A percentile compares a stretch with the other conserved stretches of the same genome.
Evolutionary conservation across 2,888 invertebrate species (phyloP).

Genomic region (Amiota communis): DNA sequence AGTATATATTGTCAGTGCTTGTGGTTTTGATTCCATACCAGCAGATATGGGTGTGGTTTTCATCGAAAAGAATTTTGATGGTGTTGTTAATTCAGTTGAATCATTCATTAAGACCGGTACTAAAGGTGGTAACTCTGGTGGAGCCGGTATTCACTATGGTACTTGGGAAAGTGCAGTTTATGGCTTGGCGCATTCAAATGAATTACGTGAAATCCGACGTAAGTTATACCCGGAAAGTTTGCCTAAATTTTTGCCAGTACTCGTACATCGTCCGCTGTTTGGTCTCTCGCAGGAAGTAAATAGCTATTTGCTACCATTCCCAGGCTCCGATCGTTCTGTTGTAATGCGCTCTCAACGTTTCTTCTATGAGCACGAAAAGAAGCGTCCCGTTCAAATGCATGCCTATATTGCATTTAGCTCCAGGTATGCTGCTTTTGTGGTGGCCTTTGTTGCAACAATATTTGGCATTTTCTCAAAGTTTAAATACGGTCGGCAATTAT

Average conservation of each 20-base stretch:
- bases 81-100: constrained; percentile 85
- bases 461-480: constrained; percentile 79
- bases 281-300: constrained; percentile 74
- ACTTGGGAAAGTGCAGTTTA: constrained; percentile 93
- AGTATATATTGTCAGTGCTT: constrained; percentile 91
- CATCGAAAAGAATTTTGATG: constrained; percentile 82
- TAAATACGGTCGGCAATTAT: constrained; percentile 77
- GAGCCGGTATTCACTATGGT: constrained; percentile 82
- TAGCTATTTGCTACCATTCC: constrained; percentile 84
- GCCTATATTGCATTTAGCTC: constrained; percentile 81
- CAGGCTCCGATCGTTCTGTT: constrained; percentile 87
- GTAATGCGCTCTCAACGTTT: constrained; percentile 86
- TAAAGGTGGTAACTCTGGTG: constrained; percentile 65
- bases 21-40: constrained; percentile 95
- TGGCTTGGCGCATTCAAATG: constrained; percentile 79
- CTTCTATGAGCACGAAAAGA: constrained; percentile 79
- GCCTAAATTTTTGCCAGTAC: constrained; percentile 78
- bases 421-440: constrained; percentile 74
- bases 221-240: constrained; percentile 80
- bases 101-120: constrained; percentile 77
- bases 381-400: constrained; percentile 85
- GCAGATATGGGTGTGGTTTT: constrained; percentile 89
- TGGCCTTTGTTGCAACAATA: constrained; percentile 76
- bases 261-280: constrained; percentile 75
- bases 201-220: constrained; percentile 79